Conservation (phyloP, 1,140 invertebrate species). For the Trypoxylus dichotomus region DNA sequence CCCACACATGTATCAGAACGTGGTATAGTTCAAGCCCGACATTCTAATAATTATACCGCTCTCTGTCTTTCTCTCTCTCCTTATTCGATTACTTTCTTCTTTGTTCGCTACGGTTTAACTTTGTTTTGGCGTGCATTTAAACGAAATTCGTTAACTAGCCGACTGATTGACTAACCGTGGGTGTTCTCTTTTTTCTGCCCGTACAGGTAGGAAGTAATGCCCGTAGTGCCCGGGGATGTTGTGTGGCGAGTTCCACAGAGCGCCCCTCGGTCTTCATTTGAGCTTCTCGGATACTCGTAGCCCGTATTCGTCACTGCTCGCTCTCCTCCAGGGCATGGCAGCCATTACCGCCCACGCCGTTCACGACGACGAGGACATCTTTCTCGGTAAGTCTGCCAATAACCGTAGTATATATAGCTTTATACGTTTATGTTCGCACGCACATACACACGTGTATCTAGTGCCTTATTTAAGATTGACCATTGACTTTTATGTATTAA, state of each 20-base stretch:
- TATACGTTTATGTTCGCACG: not conserved
- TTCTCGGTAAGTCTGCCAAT: constrained; percentile 48
- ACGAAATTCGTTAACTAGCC: not conserved
- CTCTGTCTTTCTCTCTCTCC: not conserved
- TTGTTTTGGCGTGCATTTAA: not conserved
- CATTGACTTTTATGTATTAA: too few species aligned
- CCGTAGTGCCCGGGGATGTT: constrained; percentile 49
- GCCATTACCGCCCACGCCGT: constrained; percentile 47
- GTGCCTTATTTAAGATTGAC: too few species aligned
- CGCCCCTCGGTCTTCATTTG: constrained; percentile 49
- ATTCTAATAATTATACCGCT: not conserved
- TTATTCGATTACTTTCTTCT: not conserved
- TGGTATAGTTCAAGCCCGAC: not conserved
- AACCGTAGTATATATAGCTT: not conserved
- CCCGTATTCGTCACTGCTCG: constrained; percentile 52
- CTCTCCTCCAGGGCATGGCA: constrained; percentile 53
- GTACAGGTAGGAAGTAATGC: constrained; percentile 28
- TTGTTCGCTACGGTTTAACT: not conserved
- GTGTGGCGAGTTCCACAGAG: constrained; percentile 54
- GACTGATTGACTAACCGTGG: not conserved
- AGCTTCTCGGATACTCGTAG: constrained; percentile 48
- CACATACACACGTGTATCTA: not conserved
- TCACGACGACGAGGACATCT: constrained; percentile 53
- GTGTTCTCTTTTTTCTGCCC: not conserved
- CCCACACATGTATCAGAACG: not conserved